Evolutionary conservation across 2,113 vertebrate genomes (phyloP).

Genomic region (Bos javanicus): DNA sequence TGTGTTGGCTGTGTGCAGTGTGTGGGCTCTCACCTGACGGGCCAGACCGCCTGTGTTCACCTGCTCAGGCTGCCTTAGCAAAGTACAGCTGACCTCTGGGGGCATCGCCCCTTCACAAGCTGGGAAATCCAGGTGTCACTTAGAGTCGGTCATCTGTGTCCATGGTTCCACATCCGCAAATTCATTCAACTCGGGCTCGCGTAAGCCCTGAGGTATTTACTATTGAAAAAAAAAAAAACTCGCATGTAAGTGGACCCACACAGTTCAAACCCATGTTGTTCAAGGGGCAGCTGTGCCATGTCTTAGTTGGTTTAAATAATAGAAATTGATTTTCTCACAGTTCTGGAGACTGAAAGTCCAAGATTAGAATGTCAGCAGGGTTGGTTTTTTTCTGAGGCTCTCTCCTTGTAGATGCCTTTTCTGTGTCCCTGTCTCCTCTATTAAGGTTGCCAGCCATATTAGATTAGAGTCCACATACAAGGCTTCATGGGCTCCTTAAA

Average conservation of each 20-base stretch:
- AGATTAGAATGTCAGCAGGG: not conserved
- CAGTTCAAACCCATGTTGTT: not conserved
- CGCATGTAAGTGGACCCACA: not conserved
- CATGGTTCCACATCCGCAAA: not conserved
- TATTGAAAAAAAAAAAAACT: not conserved
- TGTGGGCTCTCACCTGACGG: not conserved
- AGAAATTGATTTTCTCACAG: not conserved
- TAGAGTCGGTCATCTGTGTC: not conserved
- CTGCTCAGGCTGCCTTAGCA: not conserved
- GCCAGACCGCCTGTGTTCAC: not conserved
- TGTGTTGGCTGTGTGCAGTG: accelerated
- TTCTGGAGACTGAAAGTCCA: not conserved
- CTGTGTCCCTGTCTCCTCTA: not conserved
- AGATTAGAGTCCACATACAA: not conserved
- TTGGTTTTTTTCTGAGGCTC: not conserved
- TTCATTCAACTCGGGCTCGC: not conserved
- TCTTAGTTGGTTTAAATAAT: not conserved
- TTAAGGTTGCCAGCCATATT: not conserved
- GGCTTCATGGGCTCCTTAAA: not conserved
- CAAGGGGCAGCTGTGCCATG: not conserved
- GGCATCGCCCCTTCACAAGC: not conserved
- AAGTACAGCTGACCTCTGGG: not conserved
- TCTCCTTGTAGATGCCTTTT: not conserved
- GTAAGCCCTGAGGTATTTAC: not conserved
- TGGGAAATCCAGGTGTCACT: not conserved